Percentiles rank a stretch among this genome's conserved stretches.
These are phyloP conservation scores for Larimichthys polyactis DNA, from an alignment of 2,113 vertebrate genomes.

Conservation along the genomic window DNA sequence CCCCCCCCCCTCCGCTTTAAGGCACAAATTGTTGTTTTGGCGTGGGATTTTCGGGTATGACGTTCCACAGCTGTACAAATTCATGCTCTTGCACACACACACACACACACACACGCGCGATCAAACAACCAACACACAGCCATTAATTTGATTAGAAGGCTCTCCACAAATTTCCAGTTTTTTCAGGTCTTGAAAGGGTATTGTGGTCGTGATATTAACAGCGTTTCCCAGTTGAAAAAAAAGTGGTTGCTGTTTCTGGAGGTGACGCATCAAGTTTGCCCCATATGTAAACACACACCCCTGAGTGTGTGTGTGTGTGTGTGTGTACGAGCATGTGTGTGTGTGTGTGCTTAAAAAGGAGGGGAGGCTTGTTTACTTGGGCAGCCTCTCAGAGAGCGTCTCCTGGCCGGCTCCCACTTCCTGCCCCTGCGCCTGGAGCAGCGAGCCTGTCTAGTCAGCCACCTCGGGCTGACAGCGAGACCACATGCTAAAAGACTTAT, in stretches of 20 bases:
- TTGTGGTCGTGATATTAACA: constrained; percentile 54
- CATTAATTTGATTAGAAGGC: constrained; percentile 55
- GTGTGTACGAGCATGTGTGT: constrained; percentile 62
- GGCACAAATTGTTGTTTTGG: constrained; percentile 46
- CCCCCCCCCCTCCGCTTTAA: constrained; percentile 18
- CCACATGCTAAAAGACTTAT: constrained; percentile 82
- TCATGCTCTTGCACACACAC: constrained; percentile 43
- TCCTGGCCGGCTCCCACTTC: constrained; percentile 77
- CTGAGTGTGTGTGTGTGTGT: constrained; percentile 60
- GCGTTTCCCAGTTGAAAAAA: constrained; percentile 51
- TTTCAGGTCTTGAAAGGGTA: constrained; percentile 50
- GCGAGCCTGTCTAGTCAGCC: constrained; percentile 78
- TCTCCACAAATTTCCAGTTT: constrained; percentile 57
- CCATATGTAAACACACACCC: constrained; percentile 63
- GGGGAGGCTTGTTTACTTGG: constrained; percentile 78
- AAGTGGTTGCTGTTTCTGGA: constrained; percentile 37
- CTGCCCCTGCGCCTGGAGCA: constrained; percentile 73
- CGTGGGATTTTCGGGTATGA: constrained; percentile 18
- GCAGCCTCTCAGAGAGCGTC: constrained; percentile 74
- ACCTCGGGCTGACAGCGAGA: constrained; percentile 73
- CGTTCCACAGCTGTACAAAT: constrained; percentile 52
- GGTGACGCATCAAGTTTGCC: constrained; percentile 42
- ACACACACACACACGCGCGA: constrained; percentile 24
- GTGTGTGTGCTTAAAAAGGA: constrained; percentile 56
- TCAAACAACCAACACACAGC: constrained; percentile 35